phyloP scores from a whole-genome alignment of 1,140 invertebrate genomes.

The Micrasema longulum region DNA sequence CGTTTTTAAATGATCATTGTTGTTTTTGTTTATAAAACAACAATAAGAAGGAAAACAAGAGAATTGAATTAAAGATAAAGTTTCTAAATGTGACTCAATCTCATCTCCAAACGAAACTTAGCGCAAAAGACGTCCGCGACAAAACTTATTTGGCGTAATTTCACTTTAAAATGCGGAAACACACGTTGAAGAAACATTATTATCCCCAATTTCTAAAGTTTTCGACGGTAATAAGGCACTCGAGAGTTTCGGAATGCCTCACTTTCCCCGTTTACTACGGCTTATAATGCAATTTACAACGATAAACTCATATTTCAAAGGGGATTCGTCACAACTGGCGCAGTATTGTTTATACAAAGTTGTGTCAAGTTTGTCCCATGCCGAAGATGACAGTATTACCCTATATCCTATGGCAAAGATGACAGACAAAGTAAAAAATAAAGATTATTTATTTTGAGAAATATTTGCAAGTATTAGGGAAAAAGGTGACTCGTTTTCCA shows the following conservation, averaged over 20 bases:
- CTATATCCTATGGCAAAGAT: too few species aligned
- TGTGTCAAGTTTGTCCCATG: too few species aligned
- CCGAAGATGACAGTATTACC: too few species aligned
- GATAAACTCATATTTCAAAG: constrained; percentile 37
- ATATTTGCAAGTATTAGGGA: too few species aligned
- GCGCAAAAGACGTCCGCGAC: constrained; percentile 37
- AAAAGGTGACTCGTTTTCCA: too few species aligned
- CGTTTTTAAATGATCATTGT: background rate
- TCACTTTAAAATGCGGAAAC: constrained; percentile 42
- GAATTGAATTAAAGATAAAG: constrained; percentile 38
- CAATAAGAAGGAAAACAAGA: constrained; percentile 43
- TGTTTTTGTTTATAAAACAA: background rate
- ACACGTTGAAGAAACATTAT: constrained; percentile 42
- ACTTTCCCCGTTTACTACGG: constrained; percentile 20
- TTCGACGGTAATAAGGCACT: constrained; percentile 39
- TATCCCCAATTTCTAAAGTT: constrained; percentile 41
- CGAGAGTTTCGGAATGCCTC: constrained; percentile 30
- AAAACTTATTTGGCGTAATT: constrained; percentile 39
- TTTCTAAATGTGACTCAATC: constrained; percentile 41
- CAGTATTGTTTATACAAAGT: constrained; percentile 2
- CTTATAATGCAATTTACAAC: constrained; percentile 38
- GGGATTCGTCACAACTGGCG: constrained; percentile 30
- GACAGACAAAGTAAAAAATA: too few species aligned
- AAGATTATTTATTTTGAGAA: too few species aligned
- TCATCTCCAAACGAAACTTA: constrained; percentile 36